Base-by-base conservation (phyloP, 2,797 vertebrate species). In the Poliocrania exsul region DNA sequence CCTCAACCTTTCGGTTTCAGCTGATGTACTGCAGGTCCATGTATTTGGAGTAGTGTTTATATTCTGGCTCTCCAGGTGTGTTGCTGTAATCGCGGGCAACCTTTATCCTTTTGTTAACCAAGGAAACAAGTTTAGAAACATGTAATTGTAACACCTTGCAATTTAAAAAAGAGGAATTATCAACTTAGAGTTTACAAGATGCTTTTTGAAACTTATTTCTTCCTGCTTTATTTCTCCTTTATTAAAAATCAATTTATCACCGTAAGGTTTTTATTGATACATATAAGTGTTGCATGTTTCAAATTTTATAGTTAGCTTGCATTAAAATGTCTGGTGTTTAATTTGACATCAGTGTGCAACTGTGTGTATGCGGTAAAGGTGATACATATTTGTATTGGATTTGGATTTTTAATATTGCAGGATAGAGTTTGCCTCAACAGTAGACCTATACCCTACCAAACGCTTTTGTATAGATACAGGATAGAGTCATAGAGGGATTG, bases 21-120 rank as follows among this genome's bases (percentile, higher is more conserved):
- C 28, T 75, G 35, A 47, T 19, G 16, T 44, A 4, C 17, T 51
- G 31, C 44, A 56, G 29, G 31, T 60, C 10, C 2, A 0, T 10
- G 10, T 74, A 10, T 56, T 38, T 49, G n/a, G 51, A 67, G 37
- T 25, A 60, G 15, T 37, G 28, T 26, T 47, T 56, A 2, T 21
- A 5, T 37, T 74, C 26, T 20, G 37, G 29, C 17, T 74, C 6
- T 78, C 42, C 23, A 18, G 35, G 13, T 50, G 15, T 71, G 11
- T 64, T 53, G 28, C 25, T 12, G 0, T 61, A 50, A 25, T 35
- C 16, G 0, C 57, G 11, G 28, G 12, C 38, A 73, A 10, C 14
- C 35, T 56, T 31, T 23, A 51, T 33, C 29, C 24, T 66, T 64
- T 82, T 47, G 13, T 21, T 44, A 85, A 28, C 25, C 9, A 50